phyloP scores from a whole-genome alignment of 2,797 vertebrate species.

The Dermochelys coriacea region DNA sequence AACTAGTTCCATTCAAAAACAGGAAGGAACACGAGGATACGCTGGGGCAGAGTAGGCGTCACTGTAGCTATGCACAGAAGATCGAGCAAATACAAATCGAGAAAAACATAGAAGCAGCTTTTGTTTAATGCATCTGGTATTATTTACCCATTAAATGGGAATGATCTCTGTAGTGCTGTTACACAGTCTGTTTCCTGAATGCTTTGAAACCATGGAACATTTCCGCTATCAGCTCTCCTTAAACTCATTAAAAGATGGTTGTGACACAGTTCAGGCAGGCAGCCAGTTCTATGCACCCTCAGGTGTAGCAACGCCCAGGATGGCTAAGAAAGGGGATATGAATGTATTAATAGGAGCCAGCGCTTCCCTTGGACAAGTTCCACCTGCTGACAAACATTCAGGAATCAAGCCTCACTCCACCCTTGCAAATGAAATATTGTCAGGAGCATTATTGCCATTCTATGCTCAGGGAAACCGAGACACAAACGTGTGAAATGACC shows the following conservation, averaged over 20 bases:
- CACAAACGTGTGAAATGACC: not conserved
- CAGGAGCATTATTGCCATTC: not conserved
- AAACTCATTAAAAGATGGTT: slow-evolving; percentile 3
- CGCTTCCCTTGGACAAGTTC: not conserved
- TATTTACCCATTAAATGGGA: not conserved
- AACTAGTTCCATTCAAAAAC: not conserved
- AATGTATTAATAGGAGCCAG: not conserved
- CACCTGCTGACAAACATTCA: not conserved
- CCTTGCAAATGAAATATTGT: not conserved
- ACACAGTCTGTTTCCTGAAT: not conserved
- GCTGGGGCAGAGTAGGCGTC: not conserved
- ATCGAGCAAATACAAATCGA: not conserved
- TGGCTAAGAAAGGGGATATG: not conserved
- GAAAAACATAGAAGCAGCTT: not conserved
- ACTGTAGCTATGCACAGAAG: not conserved
- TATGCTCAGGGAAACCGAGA: not conserved
- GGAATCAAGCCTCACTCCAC: not conserved
- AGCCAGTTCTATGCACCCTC: not conserved
- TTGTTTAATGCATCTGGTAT: not conserved
- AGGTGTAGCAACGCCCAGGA: not conserved
- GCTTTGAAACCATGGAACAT: not conserved
- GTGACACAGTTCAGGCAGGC: not conserved
- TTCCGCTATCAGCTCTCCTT: slow-evolving; percentile 10
- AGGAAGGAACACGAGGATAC: not conserved
- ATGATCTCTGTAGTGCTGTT: not conserved